Conservation (phyloP, 2,113 vertebrate species). For the Propithecus coquereli region DNA sequence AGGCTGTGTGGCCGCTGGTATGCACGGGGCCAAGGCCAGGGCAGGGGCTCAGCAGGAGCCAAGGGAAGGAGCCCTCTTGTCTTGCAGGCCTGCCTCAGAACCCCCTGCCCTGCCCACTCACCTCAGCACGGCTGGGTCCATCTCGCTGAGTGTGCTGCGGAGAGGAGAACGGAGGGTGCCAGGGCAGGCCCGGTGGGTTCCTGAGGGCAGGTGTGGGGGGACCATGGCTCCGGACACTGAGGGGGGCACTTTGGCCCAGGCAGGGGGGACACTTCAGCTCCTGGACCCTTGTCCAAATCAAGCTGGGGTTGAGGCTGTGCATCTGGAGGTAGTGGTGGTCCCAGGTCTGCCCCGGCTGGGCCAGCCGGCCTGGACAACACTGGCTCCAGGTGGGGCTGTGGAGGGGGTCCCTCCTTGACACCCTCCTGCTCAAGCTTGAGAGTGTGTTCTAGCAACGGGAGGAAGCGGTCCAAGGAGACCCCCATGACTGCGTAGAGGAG, state of each 20-base stretch:
- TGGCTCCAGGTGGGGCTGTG: background rate
- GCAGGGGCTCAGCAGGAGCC: background rate
- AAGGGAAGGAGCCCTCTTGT: background rate
- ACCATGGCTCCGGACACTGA: background rate
- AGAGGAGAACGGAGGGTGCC: background rate
- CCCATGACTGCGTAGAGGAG: background rate
- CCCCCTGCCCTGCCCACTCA: no score
- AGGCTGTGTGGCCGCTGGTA: background rate
- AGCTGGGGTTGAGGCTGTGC: background rate
- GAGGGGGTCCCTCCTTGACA: background rate
- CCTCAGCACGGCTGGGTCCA: background rate
- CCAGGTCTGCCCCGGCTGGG: background rate
- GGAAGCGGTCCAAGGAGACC: background rate
- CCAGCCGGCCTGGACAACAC: background rate
- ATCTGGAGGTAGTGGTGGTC: background rate
- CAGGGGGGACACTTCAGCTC: background rate
- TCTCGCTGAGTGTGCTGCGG: background rate
- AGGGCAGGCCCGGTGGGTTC: background rate
- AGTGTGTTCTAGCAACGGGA: background rate
- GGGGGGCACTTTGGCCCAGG: accelerated
- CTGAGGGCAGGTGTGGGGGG: background rate
- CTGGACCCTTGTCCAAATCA: background rate
- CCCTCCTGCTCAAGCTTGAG: background rate
- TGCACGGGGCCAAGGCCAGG: background rate
- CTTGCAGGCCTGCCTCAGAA: background rate